Evolutionary conservation across 1,140 invertebrate species (phyloP), one percentile per base, ranked within the genome.

Genomic region (Araneus ventricosus): DNA sequence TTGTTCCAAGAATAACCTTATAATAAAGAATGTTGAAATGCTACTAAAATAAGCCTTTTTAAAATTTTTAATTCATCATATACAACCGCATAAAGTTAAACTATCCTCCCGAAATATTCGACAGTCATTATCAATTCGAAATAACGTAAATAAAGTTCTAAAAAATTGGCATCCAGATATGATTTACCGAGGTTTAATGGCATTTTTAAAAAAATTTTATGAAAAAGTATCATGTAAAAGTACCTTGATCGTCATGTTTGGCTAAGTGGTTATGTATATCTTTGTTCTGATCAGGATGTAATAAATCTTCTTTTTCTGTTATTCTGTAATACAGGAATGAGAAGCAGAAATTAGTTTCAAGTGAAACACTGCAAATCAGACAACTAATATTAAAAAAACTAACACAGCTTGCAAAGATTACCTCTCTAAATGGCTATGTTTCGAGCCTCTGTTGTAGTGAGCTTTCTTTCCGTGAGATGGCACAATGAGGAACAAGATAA

Each of bases 401-500:
- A 24, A 14, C 14, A 30, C n/a, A 63, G 45, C 45, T 63, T 27
- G 8, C 8, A 67, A 30, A 67, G 37, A 5, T 75, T 82, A 90
- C 88, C 88, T 90, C 30, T 90, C 88, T 91, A 63, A n/a, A 27
- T 91, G 61, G 20, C 39, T 57, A 22, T 92, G 80, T 57, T 92
- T 92, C 2, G n/a, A 61, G 8, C 3, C 14, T 86, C 67, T 67
- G 17, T 92, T 92, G 82, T 92, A 82, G 20, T 85, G 90, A 22
- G 41, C 22, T 37, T 75, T 92, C 27, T 79, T 85, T 52, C 90
- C 82, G n/a, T 57, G 59, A 57, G 27, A 70, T 85, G 90, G 90
- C 90, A 92, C 90, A 22, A 86, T 67, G 3, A 92, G 63, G 5
- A 80, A 86, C 22, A 92, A 52, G n/a, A 86, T 41, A 24, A 92